These are phyloP conservation scores for Cnemophilus loriae DNA, from an alignment of 2,113 vertebrate species.

Conservation along the genomic window DNA sequence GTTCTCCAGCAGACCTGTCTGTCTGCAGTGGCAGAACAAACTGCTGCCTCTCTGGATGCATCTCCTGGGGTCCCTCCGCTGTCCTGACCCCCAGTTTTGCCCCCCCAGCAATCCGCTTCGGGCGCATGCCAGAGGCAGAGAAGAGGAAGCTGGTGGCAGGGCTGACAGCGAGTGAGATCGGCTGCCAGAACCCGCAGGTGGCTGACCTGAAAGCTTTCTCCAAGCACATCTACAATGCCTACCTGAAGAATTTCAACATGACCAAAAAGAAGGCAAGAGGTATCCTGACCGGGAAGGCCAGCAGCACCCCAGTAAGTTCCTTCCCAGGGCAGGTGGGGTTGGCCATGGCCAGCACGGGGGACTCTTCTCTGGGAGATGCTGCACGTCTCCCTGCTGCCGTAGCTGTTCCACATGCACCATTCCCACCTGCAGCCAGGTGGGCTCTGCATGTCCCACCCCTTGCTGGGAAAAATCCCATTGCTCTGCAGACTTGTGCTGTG, in stretches of 20 bases:
- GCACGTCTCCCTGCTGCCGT: neutral
- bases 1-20: neutral
- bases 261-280: slow-evolving; percentile 96
- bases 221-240: slow-evolving; percentile 92
- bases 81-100: neutral
- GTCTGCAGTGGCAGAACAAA: neutral
- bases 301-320: slow-evolving; percentile 84
- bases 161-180: slow-evolving; percentile 78
- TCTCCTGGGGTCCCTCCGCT: neutral
- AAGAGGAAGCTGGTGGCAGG: slow-evolving; percentile 93
- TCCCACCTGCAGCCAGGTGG: neutral
- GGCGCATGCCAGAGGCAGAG: slow-evolving; percentile 96
- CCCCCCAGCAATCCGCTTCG: slow-evolving; percentile 89
- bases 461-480: neutral
- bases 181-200: slow-evolving; percentile 79
- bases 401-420: neutral
- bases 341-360: neutral
- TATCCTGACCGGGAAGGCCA: slow-evolving; percentile 93
- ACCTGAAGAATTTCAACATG: slow-evolving; percentile 96
- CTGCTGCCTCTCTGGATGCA: neutral
- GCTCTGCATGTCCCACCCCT: neutral
- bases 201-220: slow-evolving; percentile 91
- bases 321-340: neutral
- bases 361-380: neutral
- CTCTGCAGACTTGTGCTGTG: neutral